Evolutionary conservation across 2,113 vertebrate genomes (phyloP), one percentile per base, ranked within the genome.

Genomic region (Phylloscopus trochilus): DNA sequence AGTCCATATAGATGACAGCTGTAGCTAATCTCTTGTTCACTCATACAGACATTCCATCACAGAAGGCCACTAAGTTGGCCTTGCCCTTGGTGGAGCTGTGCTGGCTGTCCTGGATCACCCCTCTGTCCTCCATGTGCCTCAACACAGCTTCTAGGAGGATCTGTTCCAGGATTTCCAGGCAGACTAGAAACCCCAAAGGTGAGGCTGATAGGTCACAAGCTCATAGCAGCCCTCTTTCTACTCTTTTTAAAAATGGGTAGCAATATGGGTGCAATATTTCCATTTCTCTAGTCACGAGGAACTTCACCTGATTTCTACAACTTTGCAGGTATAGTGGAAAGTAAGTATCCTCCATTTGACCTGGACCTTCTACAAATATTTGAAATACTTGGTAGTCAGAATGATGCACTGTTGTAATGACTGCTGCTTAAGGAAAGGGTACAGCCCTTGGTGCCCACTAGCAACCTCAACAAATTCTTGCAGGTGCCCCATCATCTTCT

Each of bases 11-110:
- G 33, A 44, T 31, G 33, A 37, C 6, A 46, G 62, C 20, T 55
- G 41, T 19, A 67, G 33, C 39, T 44, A 20, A 12, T 79, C 15
- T 31, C 49, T 23, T 37, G 51, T 24, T 46, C 49, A 46, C 21
- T 44, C 24, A 7, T 6, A 18, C 30, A 19, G 24, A 7, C 31
- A 35, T 24, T 55, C 0, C 0, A 55, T 15, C 49, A 55, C 33
- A 44, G 19, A 79, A 35, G 39, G 33, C 7, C 60, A 35, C 62
- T 24, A 9, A 4, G 12, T 3, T 80, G 51, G 16, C 51, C 51
- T 46, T 26, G 27, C 21, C 41, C 27, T 15, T 56, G 77, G 27
- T 31, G 33, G 41, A 56, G 27, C 41, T 56, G 51, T 26, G 7
- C 60, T 64, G 37, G 39, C 39, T 35, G 39, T 55, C 41, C 41